A percentile compares a stretch with the other conserved stretches of the same genome.
These are phyloP conservation scores for Anas flavirostris DNA, from an alignment of 2,797 vertebrate species.

Conservation along the genomic window DNA sequence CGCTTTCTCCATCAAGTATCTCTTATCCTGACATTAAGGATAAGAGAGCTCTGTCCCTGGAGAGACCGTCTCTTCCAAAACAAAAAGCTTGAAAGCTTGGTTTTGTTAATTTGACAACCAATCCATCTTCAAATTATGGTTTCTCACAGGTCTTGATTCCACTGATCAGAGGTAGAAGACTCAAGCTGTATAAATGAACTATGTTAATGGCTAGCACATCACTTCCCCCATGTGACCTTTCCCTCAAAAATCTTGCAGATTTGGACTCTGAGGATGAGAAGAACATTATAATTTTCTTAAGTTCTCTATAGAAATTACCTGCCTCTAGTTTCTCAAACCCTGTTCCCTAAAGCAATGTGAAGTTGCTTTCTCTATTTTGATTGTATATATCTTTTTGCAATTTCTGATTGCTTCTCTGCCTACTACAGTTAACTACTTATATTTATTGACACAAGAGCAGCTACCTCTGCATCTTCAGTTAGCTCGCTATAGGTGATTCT, in stretches of 20 bases:
- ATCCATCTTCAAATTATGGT: background rate
- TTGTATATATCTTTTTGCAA: background rate
- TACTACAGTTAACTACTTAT: background rate
- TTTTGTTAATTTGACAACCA: background rate
- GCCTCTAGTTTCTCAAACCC: background rate
- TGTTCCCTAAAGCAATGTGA: background rate
- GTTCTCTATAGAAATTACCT: background rate
- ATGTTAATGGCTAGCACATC: background rate
- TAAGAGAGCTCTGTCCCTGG: background rate
- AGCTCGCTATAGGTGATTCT: background rate
- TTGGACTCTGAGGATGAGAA: background rate
- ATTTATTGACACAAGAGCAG: background rate
- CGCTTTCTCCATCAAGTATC: background rate
- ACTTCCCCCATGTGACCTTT: background rate
- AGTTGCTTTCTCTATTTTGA: background rate
- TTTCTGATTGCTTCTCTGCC: background rate
- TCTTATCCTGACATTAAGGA: background rate
- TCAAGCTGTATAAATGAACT: background rate
- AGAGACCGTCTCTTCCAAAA: background rate
- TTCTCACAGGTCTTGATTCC: background rate
- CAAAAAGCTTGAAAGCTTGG: background rate
- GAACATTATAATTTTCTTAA: constrained; percentile 1
- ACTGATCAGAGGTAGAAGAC: background rate
- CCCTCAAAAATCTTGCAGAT: background rate
- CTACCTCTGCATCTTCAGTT: background rate